Evolutionary conservation across 2,888 invertebrate species (phyloP).

Genomic region (Mythimna loreyi): DNA sequence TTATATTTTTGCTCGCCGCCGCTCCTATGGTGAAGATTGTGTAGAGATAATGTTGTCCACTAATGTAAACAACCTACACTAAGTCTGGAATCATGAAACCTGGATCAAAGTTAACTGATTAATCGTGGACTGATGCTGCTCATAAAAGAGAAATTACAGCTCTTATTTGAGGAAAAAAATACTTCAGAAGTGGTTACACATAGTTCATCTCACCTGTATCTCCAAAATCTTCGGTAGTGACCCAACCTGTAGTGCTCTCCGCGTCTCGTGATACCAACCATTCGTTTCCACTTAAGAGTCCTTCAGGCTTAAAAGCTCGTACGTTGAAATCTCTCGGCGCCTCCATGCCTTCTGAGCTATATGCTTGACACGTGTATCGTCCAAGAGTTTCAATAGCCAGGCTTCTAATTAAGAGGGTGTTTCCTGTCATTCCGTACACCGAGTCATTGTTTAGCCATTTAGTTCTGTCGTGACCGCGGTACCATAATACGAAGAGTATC

Average conservation of each 20-base stretch:
- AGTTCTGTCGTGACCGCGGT: conserved; percentile 93
- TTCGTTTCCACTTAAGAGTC: conserved; percentile 74
- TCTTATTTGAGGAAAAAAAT: not conserved
- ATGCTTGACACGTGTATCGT: conserved; percentile 97
- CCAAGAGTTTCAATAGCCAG: conserved; percentile 94
- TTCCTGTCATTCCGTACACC: conserved; percentile 94
- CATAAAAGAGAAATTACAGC: not conserved
- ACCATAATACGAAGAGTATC: conserved; percentile 95
- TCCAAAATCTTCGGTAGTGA: conserved; percentile 64
- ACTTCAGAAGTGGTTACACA: not conserved
- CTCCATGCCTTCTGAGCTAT: conserved; percentile 95
- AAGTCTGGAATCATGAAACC: too few species aligned
- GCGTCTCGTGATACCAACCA: conserved; percentile 70
- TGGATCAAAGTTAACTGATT: too few species aligned
- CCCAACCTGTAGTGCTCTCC: conserved; percentile 58
- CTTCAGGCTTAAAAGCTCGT: conserved; percentile 93
- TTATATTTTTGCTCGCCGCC: too few species aligned
- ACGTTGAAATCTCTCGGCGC: conserved; percentile 94
- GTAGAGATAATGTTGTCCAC: too few species aligned
- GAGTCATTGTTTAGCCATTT: conserved; percentile 94
- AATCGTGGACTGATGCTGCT: too few species aligned
- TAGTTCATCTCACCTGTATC: conserved; percentile 80
- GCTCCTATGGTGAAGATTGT: too few species aligned
- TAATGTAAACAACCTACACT: too few species aligned
- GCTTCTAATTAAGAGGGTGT: conserved; percentile 93